Base-by-base conservation (phyloP, 2,797 vertebrate species). In the Fratercula arctica region DNA sequence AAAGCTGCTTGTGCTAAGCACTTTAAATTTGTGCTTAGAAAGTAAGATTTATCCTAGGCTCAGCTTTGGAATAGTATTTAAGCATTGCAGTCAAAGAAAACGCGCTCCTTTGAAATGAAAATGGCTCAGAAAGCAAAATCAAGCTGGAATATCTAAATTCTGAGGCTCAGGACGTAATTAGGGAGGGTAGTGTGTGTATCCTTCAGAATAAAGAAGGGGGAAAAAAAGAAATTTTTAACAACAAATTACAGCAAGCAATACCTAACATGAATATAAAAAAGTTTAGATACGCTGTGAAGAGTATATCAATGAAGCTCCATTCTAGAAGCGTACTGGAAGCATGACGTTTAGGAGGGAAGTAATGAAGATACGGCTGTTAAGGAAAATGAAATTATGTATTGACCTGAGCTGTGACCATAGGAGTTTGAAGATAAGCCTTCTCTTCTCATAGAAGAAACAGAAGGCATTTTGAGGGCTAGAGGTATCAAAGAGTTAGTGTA, bases 81-180 rank as follows among this genome's bases (percentile, higher is more conserved):
- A 85, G 53, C 45, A 28, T 75, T 87, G 7, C 70, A 77, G 86
- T 94, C 86, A 92, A 96, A 90, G 75, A 94, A 94, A 94, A 85
- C 50, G 29, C 53, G 35, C 39, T 83, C 26, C 31, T 89, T 90
- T 95, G 83, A 90, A 74, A 82, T 33, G 29, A 64, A 95, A 92
- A 67, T 85, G 37, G 21, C 68, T 67, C 57, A 50, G 80, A 95
- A 89, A 75, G 70, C 26, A 95, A 90, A 93, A 82, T 11, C 9
- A 82, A 74, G 13, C 64, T 79, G 64, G 48, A 85, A 64, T 87
- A 68, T 84, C 88, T 80, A 37, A 82, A 59, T 26, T 88, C 35
- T 63, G 51, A 85, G 41, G 28, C 41, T 86, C 0, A 1, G 28
- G 59, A 86, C 7, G 3, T 29, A 82, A 9, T 48, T 60, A 56